phyloP scores from a whole-genome alignment of 2,113 vertebrate genomes.

The Percina caprodes region DNA sequence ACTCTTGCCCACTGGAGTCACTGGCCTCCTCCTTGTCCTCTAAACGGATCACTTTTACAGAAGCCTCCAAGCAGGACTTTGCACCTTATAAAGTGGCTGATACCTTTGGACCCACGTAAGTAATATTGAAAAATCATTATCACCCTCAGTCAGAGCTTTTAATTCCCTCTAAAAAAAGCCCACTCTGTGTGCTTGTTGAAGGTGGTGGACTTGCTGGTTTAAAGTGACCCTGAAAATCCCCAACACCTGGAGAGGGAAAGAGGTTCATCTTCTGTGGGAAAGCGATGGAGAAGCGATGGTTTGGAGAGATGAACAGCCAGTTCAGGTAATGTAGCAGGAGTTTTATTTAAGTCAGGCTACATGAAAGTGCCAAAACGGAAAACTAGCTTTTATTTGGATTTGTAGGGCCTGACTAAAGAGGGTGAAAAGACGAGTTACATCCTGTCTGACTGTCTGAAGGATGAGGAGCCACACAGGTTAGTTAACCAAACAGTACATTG shows the following conservation, averaged over 20 bases:
- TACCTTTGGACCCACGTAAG: constrained; percentile 91
- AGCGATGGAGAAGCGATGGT: constrained; percentile 95
- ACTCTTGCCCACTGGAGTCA: constrained; percentile 75
- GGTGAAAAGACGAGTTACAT: constrained; percentile 95
- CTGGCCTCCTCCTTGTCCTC: constrained; percentile 85
- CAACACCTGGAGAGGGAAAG: constrained; percentile 86
- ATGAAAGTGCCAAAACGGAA: neutral
- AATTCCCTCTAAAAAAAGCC: neutral
- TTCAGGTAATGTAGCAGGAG: constrained; percentile 85
- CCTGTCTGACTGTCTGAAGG: constrained; percentile 85
- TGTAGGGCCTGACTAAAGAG: constrained; percentile 92
- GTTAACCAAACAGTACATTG: neutral
- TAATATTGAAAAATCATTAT: constrained; percentile 21
- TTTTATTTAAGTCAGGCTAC: neutral
- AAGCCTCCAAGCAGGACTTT: constrained; percentile 86
- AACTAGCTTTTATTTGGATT: constrained; percentile 6
- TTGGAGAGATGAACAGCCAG: constrained; percentile 90
- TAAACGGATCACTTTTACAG: constrained; percentile 81
- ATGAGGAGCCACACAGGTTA: constrained; percentile 88
- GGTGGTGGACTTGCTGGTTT: constrained; percentile 98
- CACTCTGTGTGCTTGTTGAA: constrained; percentile 66
- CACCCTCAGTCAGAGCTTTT: neutral
- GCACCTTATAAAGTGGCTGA: constrained; percentile 83
- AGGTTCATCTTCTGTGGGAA: constrained; percentile 95
- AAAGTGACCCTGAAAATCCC: constrained; percentile 89